These are phyloP conservation scores for Zygothrica quintamaculata DNA, from an alignment of 2,888 invertebrate species.

Conservation along the genomic window DNA sequence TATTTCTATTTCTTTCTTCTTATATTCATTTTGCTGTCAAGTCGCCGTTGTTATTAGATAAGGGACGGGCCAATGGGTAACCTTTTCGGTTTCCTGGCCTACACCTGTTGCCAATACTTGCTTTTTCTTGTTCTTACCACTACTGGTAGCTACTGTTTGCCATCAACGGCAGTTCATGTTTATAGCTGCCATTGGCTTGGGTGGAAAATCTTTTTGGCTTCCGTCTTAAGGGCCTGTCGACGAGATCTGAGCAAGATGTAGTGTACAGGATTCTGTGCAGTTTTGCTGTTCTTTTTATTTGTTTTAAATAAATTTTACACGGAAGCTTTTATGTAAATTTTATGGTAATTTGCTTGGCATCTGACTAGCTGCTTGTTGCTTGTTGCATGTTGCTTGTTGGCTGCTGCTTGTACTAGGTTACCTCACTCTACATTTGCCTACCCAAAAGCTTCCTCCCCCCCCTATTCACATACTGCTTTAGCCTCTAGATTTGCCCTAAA, in stretches of 20 bases:
- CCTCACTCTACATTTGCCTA: no score
- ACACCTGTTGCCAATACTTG: constrained; percentile 74
- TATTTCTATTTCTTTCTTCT: constrained; percentile 35
- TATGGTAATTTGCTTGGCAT: constrained; percentile 69
- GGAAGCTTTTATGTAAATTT: constrained; percentile 74
- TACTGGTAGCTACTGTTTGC: constrained; percentile 6
- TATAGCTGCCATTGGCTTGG: constrained; percentile 60
- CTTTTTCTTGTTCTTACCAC: constrained; percentile 23
- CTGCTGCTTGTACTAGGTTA: no score
- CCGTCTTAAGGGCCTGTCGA: constrained; percentile 32
- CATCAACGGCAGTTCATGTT: constrained; percentile 67
- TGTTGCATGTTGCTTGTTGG: no score
- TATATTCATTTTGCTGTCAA: constrained; percentile 60
- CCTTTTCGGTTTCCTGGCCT: constrained; percentile 59
- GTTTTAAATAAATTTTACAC: constrained; percentile 78
- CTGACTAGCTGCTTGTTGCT: constrained; percentile 24
- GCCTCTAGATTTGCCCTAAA: not conserved
- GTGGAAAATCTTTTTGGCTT: constrained; percentile 53
- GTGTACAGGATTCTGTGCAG: constrained; percentile 52
- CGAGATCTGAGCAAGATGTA: constrained; percentile 46
- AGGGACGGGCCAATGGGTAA: constrained; percentile 56
- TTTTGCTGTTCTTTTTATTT: constrained; percentile 64
- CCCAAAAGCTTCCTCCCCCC: no score
- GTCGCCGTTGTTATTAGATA: constrained; percentile 56
- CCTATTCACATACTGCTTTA: no score